Base-by-base conservation (phyloP, 2,113 vertebrate genomes). In the Chaenocephalus aceratus region DNA sequence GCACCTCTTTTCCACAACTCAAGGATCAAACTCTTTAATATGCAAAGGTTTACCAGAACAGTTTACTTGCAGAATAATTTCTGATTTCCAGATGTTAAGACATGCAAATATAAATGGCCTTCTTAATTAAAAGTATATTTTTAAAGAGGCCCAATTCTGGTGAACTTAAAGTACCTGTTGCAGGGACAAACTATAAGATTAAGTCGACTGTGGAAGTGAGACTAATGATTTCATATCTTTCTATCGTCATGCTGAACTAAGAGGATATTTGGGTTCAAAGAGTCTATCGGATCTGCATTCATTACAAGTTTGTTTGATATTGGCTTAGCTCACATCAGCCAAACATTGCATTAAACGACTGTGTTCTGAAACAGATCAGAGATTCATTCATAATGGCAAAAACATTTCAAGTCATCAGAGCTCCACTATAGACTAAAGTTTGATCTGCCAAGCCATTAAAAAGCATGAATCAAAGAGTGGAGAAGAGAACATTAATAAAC, bases 381-480 rank as follows among this genome's bases (percentile, higher is more conserved):
- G 72, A 83, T 90, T 86, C 34, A 54, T 80, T 87, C 61, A 86
- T 80, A 83, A 89, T 64, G 64, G 77, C 65, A 58, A 53, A 92
- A 90, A 89, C 77, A 88, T 82, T 91, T 68, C 14, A 86, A 86
- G 78, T 72, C 66, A 75, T 93, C 83, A 80, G 58, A 75, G 77
- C 71, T 85, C 77, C 1, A 23, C 70, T 56, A 84, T 69, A 68
- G 84, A 89, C 75, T 79, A 64, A 84, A 83, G 86, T 92, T 89
- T 90, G 87, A 91, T 91, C 77, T 87, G 87, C 86, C 45, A 68
- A 68, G 58, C 86, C 76, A 86, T 90, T 86, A 90, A 92, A 90
- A 72, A 86, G 26, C 72, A 75, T 61, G 49, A 91, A 91, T 93
- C 88, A 91, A 89, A 89, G 86, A 86, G 76, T 73, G 75, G 48